Percentiles rank a stretch among this genome's conserved stretches.
Evolutionary conservation across 2,888 invertebrate species (phyloP).

Genomic region (Drosophila neotestacea): DNA sequence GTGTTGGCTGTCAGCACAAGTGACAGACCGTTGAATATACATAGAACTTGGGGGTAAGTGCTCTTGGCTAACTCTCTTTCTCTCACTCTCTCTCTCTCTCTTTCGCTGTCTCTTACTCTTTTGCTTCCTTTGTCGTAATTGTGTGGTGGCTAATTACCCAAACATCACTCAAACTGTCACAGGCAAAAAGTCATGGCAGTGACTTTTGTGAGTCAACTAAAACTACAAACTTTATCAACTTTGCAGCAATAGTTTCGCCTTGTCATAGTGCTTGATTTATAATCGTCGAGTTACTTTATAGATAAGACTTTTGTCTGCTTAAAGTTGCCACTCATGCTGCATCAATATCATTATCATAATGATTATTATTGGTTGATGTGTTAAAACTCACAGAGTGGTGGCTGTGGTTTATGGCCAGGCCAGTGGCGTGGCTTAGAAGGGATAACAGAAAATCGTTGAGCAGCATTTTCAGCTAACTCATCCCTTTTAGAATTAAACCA

Average conservation of each 20-base stretch:
- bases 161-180: slow-evolving; percentile 77
- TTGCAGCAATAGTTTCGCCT: slow-evolving; percentile 12
- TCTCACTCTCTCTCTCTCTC: neutral
- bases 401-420: neutral
- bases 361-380: slow-evolving; percentile 15
- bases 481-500: neutral
- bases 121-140: slow-evolving; percentile 34
- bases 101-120: neutral
- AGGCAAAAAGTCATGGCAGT: slow-evolving; percentile 50
- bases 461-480: too few relatives aligned
- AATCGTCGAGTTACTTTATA: slow-evolving; percentile 10
- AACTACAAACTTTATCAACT: slow-evolving; percentile 22
- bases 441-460: neutral
- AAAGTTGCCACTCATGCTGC: slow-evolving; percentile 23
- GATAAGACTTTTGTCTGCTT: slow-evolving; percentile 16
- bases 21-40: slow-evolving; percentile 65
- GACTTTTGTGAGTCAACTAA: slow-evolving; percentile 13
- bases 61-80: slow-evolving; percentile 41
- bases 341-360: slow-evolving; percentile 44
- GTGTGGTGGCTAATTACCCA: slow-evolving; percentile 71
- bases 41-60: slow-evolving; percentile 43
- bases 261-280: slow-evolving; percentile 43
- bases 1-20: slow-evolving; percentile 72
- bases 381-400: slow-evolving; percentile 4
- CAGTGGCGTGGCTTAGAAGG: slow-evolving; percentile 5